A percentile compares a stretch with the other conserved stretches of the same genome.
phyloP scores from a whole-genome alignment of 1,140 invertebrate genomes.

The Amphibalanus amphitrite region DNA sequence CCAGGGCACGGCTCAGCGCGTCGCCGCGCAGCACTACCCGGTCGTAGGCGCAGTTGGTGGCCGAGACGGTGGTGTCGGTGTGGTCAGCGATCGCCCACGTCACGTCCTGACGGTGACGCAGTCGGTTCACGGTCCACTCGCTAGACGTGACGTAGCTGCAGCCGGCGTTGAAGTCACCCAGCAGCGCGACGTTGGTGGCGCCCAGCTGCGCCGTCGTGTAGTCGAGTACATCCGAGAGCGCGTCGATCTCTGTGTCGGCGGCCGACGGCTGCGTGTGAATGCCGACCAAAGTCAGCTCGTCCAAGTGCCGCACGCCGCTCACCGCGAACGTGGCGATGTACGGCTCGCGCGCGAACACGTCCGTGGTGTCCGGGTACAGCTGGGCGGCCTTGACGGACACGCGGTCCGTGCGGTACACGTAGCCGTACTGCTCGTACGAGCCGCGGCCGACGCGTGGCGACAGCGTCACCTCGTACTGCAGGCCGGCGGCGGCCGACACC shows the following conservation, averaged over 20 bases:
- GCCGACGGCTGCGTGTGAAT: constrained; percentile 22
- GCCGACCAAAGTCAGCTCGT: constrained; percentile 12
- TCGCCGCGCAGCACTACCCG: constrained; percentile 53
- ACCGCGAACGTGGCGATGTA: constrained; percentile 7
- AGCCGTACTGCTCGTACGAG: constrained; percentile 11
- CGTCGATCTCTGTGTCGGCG: constrained; percentile 22
- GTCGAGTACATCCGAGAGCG: constrained; percentile 20
- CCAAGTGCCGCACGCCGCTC: constrained; percentile 14
- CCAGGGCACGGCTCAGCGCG: constrained; percentile 61
- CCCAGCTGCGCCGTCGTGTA: background rate
- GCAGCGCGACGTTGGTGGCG: constrained; percentile 17
- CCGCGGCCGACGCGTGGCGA: constrained; percentile 12
- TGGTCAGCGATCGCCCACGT: constrained; percentile 25
- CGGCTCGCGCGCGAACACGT: constrained; percentile 13
- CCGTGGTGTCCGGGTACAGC: constrained; percentile 7
- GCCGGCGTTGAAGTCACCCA: constrained; percentile 28
- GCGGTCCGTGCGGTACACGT: constrained; percentile 6
- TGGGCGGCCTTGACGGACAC: background rate
- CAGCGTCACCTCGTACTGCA: constrained; percentile 3
- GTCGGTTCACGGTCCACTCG: constrained; percentile 21
- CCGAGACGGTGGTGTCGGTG: constrained; percentile 25
- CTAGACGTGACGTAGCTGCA: constrained; percentile 23
- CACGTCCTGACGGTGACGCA: constrained; percentile 22
- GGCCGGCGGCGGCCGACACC: constrained; percentile 6
- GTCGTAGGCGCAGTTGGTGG: constrained; percentile 27